Base-by-base conservation (phyloP, 2,797 vertebrate species). In the Podargus strigoides region DNA sequence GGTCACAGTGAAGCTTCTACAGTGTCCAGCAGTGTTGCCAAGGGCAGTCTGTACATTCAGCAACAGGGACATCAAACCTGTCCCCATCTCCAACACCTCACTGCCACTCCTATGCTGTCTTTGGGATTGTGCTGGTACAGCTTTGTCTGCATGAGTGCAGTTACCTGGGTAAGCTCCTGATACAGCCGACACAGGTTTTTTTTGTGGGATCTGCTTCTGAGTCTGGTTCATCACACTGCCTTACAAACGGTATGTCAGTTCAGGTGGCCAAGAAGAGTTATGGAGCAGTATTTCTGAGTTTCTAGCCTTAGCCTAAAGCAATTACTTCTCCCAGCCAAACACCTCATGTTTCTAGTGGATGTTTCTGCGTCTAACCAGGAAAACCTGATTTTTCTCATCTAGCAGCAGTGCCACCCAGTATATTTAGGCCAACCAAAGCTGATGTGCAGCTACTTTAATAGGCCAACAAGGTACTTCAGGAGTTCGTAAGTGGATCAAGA, bases 71-170 rank as follows among this genome's bases (percentile, higher is more conserved):
- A 26, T 27, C 1, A 2, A 78, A 81, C 36, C 27, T 2, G 1
- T 66, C n/a, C 14, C 41, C 19, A 55, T 41, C 21, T 79, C 46
- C 20, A 50, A 5, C 21, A 16, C 26, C 22, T 49, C 28, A 8
- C 7, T 49, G 62, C 15, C 23, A n/a, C 14, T 84, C 19, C 22
- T 34, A 23, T n/a, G 46, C n/a, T 23, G 3, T 60, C 19, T 44
- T 58, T 78, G 64, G 26, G 41, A 37, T 46, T 64, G 37, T 23
- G 22, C 3, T 17, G 9, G 23, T 20, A 39, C 5, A 6, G 36
- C 24, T 83, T 69, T 3, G 0, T 21, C 14, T 44, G 7, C 21
- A 39, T 37, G 41, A 79, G 11, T 0, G 0, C 27, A 21, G 5
- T 44, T 58, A 44, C 36, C 44, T 18, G 4, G 34, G 24, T 32